These are phyloP conservation scores for Centroberyx gerrardi DNA, from an alignment of 2,797 vertebrate species.

Conservation along the genomic window DNA sequence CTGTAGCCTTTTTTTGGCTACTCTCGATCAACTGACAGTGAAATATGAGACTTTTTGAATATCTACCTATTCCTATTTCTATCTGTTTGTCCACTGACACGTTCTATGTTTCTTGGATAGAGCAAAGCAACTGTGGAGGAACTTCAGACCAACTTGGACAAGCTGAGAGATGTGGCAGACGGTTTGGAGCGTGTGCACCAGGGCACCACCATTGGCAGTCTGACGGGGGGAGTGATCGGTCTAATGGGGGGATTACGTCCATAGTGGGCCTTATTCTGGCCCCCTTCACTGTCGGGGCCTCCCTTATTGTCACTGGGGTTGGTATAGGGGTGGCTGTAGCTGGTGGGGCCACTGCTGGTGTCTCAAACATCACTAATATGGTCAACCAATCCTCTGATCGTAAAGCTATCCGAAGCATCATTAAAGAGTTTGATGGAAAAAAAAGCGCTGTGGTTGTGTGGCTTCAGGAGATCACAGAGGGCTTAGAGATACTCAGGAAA, in stretches of 20 bases:
- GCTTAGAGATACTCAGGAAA: not conserved
- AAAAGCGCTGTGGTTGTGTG: slow-evolving; percentile 17
- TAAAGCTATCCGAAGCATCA: slow-evolving; percentile 27
- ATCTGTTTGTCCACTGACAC: not conserved
- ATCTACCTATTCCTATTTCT: not conserved
- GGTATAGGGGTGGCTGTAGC: slow-evolving; percentile 46
- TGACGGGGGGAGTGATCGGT: slow-evolving; percentile 41
- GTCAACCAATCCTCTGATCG: slow-evolving; percentile 49
- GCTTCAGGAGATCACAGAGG: slow-evolving; percentile 19
- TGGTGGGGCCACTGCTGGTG: slow-evolving; percentile 40
- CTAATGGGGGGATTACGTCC: slow-evolving; percentile 59
- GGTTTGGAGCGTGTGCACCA: slow-evolving; percentile 44
- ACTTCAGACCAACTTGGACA: not conserved
- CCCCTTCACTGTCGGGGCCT: slow-evolving; percentile 66
- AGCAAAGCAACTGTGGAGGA: not conserved
- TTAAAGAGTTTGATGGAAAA: slow-evolving; percentile 32
- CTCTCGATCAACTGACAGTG: no score
- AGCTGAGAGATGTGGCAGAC: slow-evolving; percentile 11
- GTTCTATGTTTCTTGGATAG: not conserved
- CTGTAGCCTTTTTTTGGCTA: no score
- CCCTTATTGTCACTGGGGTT: slow-evolving; percentile 58
- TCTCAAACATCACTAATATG: slow-evolving; percentile 60
- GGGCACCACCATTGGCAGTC: slow-evolving; percentile 43
- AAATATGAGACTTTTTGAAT: no score
- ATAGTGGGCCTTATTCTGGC: slow-evolving; percentile 58